Percentiles rank a stretch among this genome's conserved stretches.
Evolutionary conservation across 2,113 vertebrate species (phyloP).

Genomic region (Stictonetta naevosa): DNA sequence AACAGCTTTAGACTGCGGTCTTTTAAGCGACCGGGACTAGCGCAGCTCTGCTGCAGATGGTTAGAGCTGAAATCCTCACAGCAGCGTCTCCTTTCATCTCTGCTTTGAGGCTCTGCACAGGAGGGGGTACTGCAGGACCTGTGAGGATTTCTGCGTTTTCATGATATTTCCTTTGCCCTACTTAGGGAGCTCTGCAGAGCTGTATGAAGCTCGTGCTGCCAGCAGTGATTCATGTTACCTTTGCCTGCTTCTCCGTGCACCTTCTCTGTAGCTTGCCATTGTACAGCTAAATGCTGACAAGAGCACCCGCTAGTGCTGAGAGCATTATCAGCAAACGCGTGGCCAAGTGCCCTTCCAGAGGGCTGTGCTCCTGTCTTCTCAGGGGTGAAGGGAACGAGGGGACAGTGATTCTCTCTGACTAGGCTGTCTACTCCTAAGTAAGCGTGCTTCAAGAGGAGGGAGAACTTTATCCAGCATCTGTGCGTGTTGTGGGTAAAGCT

Average conservation of each 20-base stretch:
- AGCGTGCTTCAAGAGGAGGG: neutral
- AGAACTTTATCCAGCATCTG: neutral
- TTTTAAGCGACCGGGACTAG: neutral
- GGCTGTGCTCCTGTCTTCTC: neutral
- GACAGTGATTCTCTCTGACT: too few relatives aligned
- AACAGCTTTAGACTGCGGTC: neutral
- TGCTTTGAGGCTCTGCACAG: rapidly evolving
- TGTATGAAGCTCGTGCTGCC: rapidly evolving
- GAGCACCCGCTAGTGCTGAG: rapidly evolving
- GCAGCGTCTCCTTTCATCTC: neutral
- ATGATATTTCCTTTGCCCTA: neutral
- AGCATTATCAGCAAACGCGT: rapidly evolving
- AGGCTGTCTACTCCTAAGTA: neutral
- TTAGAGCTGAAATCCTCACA: neutral
- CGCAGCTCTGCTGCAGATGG: neutral
- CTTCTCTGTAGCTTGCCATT: neutral
- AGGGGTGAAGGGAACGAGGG: neutral
- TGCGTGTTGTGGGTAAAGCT: neutral
- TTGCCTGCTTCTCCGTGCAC: rapidly evolving
- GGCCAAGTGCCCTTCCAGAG: rapidly evolving
- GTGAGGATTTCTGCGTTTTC: neutral
- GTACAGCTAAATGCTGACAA: neutral
- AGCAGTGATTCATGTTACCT: rapidly evolving
- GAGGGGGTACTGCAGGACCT: neutral
- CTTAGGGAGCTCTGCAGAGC: neutral